phyloP scores from a whole-genome alignment of 2,888 invertebrate species.

The Lepidochrysops patricia region DNA sequence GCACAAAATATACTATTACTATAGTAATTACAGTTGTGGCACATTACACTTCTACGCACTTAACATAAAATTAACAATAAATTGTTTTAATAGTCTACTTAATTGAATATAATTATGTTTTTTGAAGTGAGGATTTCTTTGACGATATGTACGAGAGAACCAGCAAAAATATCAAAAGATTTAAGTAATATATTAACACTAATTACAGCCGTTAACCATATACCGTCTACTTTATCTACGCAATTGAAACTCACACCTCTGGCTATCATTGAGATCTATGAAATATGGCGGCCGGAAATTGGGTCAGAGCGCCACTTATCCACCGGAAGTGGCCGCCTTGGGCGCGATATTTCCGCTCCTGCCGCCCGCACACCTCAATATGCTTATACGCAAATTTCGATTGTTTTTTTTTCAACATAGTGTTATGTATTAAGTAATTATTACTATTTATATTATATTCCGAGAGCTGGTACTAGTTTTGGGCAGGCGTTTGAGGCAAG shows the following conservation, averaged over 20 bases:
- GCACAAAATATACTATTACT: no score
- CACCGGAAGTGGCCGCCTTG: constrained; percentile 57
- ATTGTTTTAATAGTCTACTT: no score
- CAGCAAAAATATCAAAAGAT: no score
- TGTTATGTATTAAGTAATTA: background rate
- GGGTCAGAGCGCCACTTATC: constrained; percentile 61
- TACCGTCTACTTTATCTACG: background rate
- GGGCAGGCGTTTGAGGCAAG: no score
- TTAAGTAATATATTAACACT: no score
- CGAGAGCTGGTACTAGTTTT: no score
- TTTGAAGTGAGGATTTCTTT: no score
- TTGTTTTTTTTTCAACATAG: background rate
- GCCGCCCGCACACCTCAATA: constrained; percentile 53
- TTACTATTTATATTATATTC: background rate
- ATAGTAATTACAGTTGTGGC: no score
- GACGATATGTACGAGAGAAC: no score
- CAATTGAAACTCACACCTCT: background rate
- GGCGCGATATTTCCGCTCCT: constrained; percentile 61
- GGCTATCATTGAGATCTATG: constrained; percentile 39
- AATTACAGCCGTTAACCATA: background rate
- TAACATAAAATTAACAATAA: no score
- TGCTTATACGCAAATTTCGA: background rate
- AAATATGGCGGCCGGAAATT: constrained; percentile 67
- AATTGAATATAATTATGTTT: no score
- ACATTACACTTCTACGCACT: no score